Conservation (phyloP, 2,888 invertebrate species). For the Nysson spinosus region DNA sequence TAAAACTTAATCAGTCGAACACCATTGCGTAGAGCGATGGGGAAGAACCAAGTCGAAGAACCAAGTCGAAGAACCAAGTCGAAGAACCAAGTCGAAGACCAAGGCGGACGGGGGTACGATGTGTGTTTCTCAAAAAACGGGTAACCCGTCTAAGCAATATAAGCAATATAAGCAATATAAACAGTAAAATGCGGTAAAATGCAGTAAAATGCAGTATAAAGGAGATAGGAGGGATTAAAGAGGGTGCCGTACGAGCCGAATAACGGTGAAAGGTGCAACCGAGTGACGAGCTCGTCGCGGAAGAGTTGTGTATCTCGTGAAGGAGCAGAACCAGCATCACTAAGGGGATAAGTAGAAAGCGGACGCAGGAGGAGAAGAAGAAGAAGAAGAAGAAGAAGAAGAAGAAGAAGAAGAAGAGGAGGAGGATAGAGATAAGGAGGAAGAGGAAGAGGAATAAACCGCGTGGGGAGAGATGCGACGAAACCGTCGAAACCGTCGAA, state of each 20-base stretch:
- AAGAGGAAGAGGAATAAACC: not conserved
- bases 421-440: not conserved
- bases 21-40: no score
- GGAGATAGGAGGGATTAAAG: slow-evolving; percentile 42
- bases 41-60: no score
- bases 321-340: slow-evolving; percentile 22
- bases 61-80: no score
- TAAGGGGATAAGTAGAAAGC: slow-evolving; percentile 36
- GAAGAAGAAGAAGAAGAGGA: not conserved
- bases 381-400: not conserved
- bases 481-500: no score
- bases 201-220: no score
- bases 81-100: no score
- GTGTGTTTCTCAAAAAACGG: no score
- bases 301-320: slow-evolving; percentile 36
- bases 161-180: no score
- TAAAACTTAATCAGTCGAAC: no score
- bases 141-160: no score
- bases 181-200: no score
- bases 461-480: slow-evolving; percentile 2
- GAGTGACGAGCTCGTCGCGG: slow-evolving; percentile 51
- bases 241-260: slow-evolving; percentile 51
- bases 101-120: no score
- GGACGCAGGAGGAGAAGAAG: slow-evolving; percentile 20
- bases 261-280: slow-evolving; percentile 56